Evolutionary conservation across 1,140 invertebrate species (phyloP).

Genomic region (Cheumatopsyche charites): DNA sequence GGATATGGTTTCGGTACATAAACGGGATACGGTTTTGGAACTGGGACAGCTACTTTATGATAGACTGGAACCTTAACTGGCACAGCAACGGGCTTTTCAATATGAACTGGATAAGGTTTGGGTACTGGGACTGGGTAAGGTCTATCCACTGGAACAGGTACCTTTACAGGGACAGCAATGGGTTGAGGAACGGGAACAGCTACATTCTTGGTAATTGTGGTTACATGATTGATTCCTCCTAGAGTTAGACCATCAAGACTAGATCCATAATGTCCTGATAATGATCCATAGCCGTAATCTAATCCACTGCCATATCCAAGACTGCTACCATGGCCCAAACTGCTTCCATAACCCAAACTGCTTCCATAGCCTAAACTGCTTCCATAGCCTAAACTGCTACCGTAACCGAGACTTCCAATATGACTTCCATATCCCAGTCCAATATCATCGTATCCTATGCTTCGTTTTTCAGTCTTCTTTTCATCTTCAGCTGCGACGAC

Average conservation of each 20-base stretch:
- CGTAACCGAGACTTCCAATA: background rate
- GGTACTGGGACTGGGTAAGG: conserved; percentile 18
- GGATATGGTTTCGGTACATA: conserved; percentile 22
- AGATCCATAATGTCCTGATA: background rate
- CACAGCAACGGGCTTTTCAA: conserved; percentile 5
- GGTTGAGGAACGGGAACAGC: conserved; percentile 18
- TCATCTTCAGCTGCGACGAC: conserved; percentile 4
- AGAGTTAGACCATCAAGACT: background rate
- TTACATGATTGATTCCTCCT: conserved; percentile 3
- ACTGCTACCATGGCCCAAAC: background rate
- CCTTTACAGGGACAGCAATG: conserved; percentile 9
- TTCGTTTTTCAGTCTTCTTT: conserved; percentile 26
- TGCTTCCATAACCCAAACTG: background rate
- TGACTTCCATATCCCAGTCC: background rate
- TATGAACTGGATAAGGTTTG: conserved; percentile 22
- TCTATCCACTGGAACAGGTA: conserved; percentile 11
- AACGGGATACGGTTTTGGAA: conserved; percentile 19
- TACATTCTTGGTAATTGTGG: conserved; percentile 9
- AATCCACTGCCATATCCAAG: background rate
- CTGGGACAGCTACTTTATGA: conserved; percentile 18
- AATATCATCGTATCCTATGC: conserved; percentile 16
- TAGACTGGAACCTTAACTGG: conserved; percentile 26
- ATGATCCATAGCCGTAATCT: background rate
- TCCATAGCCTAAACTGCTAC: background rate
- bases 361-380: background rate